Conservation (phyloP, 2,797 vertebrate genomes). For the Galagoides demidoff region DNA sequence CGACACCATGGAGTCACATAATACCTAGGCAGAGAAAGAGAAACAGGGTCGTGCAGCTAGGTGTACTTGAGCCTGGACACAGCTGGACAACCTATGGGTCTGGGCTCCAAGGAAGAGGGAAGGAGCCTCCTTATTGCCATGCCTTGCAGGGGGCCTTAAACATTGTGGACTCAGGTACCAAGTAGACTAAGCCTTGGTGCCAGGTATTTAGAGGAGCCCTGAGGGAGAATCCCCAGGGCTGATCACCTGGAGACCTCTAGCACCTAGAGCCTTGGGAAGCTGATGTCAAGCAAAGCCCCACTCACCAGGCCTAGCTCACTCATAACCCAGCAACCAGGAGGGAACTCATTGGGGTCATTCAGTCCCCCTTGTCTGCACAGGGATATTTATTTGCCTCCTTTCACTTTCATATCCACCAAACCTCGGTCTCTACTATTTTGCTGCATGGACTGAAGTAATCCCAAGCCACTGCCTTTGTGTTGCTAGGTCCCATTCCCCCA, state of each 20-base stretch:
- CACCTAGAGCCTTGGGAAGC: background rate
- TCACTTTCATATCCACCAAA: background rate
- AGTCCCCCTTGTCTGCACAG: background rate
- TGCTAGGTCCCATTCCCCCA: background rate
- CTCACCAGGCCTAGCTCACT: background rate
- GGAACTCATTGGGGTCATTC: background rate
- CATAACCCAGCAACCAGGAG: background rate
- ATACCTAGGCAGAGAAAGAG: background rate
- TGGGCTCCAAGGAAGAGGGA: background rate
- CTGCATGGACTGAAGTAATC: background rate
- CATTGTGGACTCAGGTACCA: background rate
- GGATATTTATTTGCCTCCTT: background rate
- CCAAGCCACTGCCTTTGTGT: background rate
- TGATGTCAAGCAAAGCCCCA: accelerated
- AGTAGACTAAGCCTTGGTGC: background rate
- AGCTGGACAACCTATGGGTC: background rate
- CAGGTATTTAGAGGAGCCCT: background rate
- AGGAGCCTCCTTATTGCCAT: background rate
- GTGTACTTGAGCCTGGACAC: background rate
- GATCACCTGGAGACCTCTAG: background rate
- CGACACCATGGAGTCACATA: background rate
- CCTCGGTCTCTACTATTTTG: background rate
- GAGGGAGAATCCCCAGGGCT: background rate
- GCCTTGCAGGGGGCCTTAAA: background rate
- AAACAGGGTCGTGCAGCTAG: accelerated